Base-by-base conservation (phyloP, 1,140 invertebrate species). In the Lepidurus arcticus region DNA sequence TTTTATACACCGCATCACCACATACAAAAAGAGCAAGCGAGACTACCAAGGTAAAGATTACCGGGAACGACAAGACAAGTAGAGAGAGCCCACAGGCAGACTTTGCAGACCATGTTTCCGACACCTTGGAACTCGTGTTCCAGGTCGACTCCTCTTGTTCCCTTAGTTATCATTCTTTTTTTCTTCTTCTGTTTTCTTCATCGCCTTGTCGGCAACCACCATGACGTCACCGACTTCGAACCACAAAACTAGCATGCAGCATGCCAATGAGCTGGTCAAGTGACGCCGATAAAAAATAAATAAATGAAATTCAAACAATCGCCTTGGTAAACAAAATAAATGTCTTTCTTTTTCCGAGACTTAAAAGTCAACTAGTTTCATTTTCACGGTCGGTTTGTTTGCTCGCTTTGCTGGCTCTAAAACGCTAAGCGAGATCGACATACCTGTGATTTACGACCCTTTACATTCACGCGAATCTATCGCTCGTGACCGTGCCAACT, bases 41-140 rank as follows among this genome's bases (percentile, higher is more conserved):
- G 16, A 13, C 13, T n/a, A 65, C 53, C 53, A 65, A 65, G 53
- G 53, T 65, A 65, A 65, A 65, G 53, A 65, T 65, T 65, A 9
- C 53, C 13, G 6, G 21, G 53, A 9, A 16, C 53, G 53, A 65
- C 53, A 65, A 9, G 53, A 65, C 53, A 65, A 47, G 45, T 16
- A 65, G 8, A 16, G 53, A 65, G 53, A 9, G 53, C 53, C 47
- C 21, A 11, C 9, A 21, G 53, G 16, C 53, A 0, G 16, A 11
- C 53, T 65, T 65, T 16, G 16, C 53, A 65, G 53, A 65, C 53
- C 53, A 65, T 65, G 53, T 65, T 65, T 65, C 53, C 53, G 53
- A 65, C 53, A 65, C 53, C 53, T 65, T 65, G 53, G 53, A 65
- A 65, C 53, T 65, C 53, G 53, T 65, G 53, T 65, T 65, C 53